A percentile compares a stretch with the other conserved stretches of the same genome.
Evolutionary conservation across 2,113 vertebrate genomes (phyloP).

Genomic region (Erythrolamprus reginae): DNA sequence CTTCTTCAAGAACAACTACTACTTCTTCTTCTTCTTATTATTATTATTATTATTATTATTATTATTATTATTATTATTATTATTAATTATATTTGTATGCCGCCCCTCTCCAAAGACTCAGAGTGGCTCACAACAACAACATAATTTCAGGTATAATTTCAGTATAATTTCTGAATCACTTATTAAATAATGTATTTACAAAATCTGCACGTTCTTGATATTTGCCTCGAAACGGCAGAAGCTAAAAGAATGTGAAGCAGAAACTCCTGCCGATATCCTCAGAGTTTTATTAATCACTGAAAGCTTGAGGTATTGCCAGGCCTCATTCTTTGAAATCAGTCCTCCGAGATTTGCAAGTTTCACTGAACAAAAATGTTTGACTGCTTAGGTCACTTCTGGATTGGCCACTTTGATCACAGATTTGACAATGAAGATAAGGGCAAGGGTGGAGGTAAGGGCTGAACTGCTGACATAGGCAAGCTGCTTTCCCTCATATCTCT

Average conservation of each 20-base stretch:
- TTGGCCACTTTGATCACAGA: conserved; percentile 43
- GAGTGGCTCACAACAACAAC: too few relatives aligned
- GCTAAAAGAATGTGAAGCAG: conserved; percentile 18
- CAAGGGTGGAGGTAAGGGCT: conserved; percentile 4
- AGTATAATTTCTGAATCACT: background rate
- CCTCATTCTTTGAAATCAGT: conserved; percentile 46
- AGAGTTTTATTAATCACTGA: conserved; percentile 28
- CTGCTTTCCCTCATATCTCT: conserved; percentile 33
- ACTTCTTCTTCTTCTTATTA: too few relatives aligned
- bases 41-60: too few relatives aligned
- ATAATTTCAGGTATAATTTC: too few relatives aligned
- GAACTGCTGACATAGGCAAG: conserved; percentile 38
- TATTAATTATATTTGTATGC: too few relatives aligned
- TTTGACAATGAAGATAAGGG: conserved; percentile 34
- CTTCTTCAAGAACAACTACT: too few relatives aligned
- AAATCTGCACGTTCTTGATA: background rate
- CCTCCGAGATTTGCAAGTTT: conserved; percentile 27
- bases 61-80: too few relatives aligned
- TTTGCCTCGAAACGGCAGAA: background rate
- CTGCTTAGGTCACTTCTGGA: conserved; percentile 29
- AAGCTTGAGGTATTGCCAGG: conserved; percentile 19
- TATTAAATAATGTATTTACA: background rate
- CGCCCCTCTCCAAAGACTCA: too few relatives aligned
- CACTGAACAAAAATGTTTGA: conserved; percentile 17
- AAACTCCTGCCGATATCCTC: background rate